A percentile compares a stretch with the other conserved stretches of the same genome.
Evolutionary conservation across 2,113 vertebrate genomes (phyloP).

Genomic region (Platysternon megacephalum): DNA sequence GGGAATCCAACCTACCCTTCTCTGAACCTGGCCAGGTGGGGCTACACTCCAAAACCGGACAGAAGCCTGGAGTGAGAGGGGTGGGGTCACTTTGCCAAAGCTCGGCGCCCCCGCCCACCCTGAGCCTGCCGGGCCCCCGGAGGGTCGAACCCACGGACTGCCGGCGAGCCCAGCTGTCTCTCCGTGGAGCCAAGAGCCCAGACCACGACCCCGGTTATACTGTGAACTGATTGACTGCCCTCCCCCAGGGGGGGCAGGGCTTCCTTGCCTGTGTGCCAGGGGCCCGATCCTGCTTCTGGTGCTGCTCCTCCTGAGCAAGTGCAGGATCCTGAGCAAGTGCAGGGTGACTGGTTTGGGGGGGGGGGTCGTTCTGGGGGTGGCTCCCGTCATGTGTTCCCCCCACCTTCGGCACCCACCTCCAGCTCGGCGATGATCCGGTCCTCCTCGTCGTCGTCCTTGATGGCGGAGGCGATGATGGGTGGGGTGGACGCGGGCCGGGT

Average conservation of each 20-base stretch:
- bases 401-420: slow-evolving; percentile 83
- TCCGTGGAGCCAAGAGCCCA: rapidly evolving
- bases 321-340: too few relatives aligned
- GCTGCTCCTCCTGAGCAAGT: background rate
- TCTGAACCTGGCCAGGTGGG: background rate
- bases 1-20: background rate
- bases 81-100: background rate
- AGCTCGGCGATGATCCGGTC: slow-evolving; percentile 89
- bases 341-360: too few relatives aligned
- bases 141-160: rapidly evolving
- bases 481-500: slow-evolving; percentile 93
- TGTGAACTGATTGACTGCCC: background rate
- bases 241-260: background rate
- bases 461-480: slow-evolving; percentile 87
- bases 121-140: rapidly evolving
- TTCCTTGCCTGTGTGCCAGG: rapidly evolving
- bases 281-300: background rate
- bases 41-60: rapidly evolving
- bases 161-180: rapidly evolving
- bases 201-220: background rate
- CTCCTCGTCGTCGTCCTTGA: slow-evolving; percentile 88
- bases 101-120: rapidly evolving
- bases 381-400: background rate
- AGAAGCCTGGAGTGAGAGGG: rapidly evolving
- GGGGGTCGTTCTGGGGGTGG: background rate